phyloP scores from a whole-genome alignment of 2,797 vertebrate genomes.

The Glyptemys insculpta region DNA sequence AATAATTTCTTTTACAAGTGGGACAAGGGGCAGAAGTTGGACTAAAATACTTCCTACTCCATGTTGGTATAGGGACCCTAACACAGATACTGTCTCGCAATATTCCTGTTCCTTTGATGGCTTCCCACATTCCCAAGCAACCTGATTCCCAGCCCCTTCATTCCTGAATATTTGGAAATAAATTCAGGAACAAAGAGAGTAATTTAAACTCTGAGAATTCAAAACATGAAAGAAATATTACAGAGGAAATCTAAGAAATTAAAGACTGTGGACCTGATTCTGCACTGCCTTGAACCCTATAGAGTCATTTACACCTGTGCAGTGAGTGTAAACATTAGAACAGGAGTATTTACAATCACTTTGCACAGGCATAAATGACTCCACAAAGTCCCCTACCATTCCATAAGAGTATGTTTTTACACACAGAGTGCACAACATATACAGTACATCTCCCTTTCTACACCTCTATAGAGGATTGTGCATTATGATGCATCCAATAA shows the following conservation, averaged over 20 bases:
- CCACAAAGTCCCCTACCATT: background rate
- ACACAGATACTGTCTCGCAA: background rate
- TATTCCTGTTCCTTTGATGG: accelerated
- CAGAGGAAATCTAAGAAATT: background rate
- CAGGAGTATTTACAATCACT: background rate
- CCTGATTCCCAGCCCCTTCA: background rate
- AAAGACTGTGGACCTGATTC: background rate
- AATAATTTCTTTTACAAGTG: background rate
- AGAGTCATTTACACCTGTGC: background rate
- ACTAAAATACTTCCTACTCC: background rate
- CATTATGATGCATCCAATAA: background rate
- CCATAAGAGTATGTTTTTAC: background rate
- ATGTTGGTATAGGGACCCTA: background rate
- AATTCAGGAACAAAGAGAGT: background rate
- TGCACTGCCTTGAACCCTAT: background rate
- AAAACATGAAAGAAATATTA: background rate
- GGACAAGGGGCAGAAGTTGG: background rate
- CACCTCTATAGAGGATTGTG: too few species aligned
- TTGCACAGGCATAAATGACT: background rate
- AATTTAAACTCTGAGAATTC: background rate
- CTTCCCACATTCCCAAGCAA: background rate
- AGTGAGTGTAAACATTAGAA: background rate
- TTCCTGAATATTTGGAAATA: background rate
- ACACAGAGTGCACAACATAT: background rate
- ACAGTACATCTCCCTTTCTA: accelerated